Conservation (phyloP, 64 coral and sea anemone genomes). For the Exaiptasia diaphana region DNA sequence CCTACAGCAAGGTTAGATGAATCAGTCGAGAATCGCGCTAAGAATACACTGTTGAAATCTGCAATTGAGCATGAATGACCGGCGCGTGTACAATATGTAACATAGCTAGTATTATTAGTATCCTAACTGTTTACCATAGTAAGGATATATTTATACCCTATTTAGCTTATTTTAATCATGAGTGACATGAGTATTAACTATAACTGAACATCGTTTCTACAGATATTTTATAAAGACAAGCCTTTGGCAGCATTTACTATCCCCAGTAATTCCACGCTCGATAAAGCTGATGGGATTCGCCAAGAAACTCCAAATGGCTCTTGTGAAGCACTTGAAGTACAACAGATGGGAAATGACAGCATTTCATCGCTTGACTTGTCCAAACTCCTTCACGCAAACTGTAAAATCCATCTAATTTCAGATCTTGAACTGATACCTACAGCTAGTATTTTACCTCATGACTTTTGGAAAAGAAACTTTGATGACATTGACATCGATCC, state of each 20-base stretch:
- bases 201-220: too few species aligned
- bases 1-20: conserved; percentile 69
- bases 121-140: not conserved
- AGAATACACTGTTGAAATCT: not conserved
- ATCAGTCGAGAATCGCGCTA: not conserved
- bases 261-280: not conserved
- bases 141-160: not conserved
- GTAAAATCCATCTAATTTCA: conserved; percentile 30
- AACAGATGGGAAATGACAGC: not conserved
- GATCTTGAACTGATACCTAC: conserved; percentile 66
- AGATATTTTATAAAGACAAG: conserved; percentile 60
- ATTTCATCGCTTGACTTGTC: not conserved
- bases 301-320: not conserved
- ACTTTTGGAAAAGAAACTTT: conserved; percentile 59
- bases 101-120: not conserved
- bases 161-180: not conserved
- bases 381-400: conserved; percentile 24
- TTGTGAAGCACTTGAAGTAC: not conserved
- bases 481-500: not conserved
- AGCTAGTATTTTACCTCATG: conserved; percentile 40
- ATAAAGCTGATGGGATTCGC: not conserved
- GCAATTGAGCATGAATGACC: not conserved
- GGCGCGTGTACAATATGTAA: not conserved
- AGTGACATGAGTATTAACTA: too few species aligned
- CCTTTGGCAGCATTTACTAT: conserved; percentile 49